phyloP scores from a whole-genome alignment of 2,888 invertebrate genomes.

The Ganaspis brasiliensis region DNA sequence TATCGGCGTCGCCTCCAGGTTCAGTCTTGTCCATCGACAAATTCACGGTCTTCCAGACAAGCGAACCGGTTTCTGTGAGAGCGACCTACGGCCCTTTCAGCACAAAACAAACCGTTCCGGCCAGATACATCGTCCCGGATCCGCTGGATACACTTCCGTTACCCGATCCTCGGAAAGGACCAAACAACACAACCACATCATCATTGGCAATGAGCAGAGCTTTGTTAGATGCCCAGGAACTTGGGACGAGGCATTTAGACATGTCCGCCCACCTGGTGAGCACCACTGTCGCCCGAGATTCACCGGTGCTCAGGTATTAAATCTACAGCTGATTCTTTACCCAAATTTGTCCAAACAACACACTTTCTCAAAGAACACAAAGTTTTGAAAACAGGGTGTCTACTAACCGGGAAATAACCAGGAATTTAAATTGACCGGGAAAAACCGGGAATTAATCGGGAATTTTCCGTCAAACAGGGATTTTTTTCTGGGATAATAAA shows the following conservation, averaged over 20 bases:
- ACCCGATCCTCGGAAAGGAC: slow-evolving; percentile 73
- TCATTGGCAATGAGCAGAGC: slow-evolving; percentile 75
- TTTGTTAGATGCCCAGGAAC: slow-evolving; percentile 83
- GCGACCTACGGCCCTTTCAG: slow-evolving; percentile 97
- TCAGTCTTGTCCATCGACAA: slow-evolving; percentile 91
- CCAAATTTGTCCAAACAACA: too few relatives aligned
- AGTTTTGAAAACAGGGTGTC: too few relatives aligned
- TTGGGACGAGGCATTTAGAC: slow-evolving; percentile 90
- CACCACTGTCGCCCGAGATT: slow-evolving; percentile 91
- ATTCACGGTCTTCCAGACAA: slow-evolving; percentile 95
- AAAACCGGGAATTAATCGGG: too few relatives aligned
- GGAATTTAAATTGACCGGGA: too few relatives aligned
- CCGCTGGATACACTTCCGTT: slow-evolving; percentile 85
- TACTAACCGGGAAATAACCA: too few relatives aligned
- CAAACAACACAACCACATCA: slow-evolving; percentile 53
- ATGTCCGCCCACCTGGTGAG: slow-evolving; percentile 97
- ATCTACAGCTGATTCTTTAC: not conserved
- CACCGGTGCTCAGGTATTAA: slow-evolving; percentile 88
- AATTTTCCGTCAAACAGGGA: too few relatives aligned
- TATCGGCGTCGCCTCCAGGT: slow-evolving; percentile 82
- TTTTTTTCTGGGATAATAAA: too few relatives aligned
- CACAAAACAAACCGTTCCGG: slow-evolving; percentile 96
- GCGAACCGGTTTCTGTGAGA: slow-evolving; percentile 94
- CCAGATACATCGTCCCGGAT: slow-evolving; percentile 93
- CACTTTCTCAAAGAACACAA: too few relatives aligned